Evolutionary conservation across 2,888 invertebrate species (phyloP).

Genomic region (Epinotia demarniana): DNA sequence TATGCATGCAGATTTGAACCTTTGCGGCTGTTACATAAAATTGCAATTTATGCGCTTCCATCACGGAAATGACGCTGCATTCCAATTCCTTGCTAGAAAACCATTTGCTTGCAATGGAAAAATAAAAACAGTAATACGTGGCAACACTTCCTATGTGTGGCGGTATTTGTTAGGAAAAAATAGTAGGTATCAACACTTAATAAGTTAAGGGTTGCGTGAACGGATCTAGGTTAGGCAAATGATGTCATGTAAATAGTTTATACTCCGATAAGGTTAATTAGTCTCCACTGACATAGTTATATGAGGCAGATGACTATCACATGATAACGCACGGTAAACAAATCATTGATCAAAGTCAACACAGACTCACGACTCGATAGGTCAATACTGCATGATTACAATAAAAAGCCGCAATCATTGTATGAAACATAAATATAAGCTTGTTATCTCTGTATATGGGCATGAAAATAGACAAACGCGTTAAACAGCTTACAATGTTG

Average conservation of each 20-base stretch:
- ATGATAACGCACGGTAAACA: slow-evolving; percentile 39
- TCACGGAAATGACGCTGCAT: slow-evolving; percentile 11
- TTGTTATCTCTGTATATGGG: slow-evolving; percentile 18
- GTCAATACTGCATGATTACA: slow-evolving; percentile 27
- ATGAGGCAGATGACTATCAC: slow-evolving; percentile 36
- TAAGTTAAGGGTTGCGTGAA: slow-evolving; percentile 28
- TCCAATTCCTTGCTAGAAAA: slow-evolving; percentile 20
- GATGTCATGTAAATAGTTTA: slow-evolving; percentile 35
- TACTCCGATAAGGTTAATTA: slow-evolving; percentile 38
- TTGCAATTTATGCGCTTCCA: slow-evolving; percentile 5
- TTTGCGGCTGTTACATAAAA: not conserved
- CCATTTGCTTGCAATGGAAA: not conserved
- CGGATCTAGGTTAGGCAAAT: slow-evolving; percentile 32
- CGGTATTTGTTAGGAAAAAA: not conserved
- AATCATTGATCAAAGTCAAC: slow-evolving; percentile 36
- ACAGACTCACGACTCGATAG: slow-evolving; percentile 10
- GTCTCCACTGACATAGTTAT: slow-evolving; percentile 27
- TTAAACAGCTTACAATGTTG: slow-evolving; percentile 23
- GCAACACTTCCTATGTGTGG: not conserved
- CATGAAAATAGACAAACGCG: slow-evolving; percentile 25
- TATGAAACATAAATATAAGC: slow-evolving; percentile 10
- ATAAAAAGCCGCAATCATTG: slow-evolving; percentile 16
- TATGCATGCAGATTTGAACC: not conserved
- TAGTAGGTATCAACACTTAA: not conserved
- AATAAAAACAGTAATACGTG: not conserved